Evolutionary conservation across 2,888 invertebrate genomes (phyloP), one percentile per base, ranked within the genome.

Genomic region (Temnothorax ravouxi): DNA sequence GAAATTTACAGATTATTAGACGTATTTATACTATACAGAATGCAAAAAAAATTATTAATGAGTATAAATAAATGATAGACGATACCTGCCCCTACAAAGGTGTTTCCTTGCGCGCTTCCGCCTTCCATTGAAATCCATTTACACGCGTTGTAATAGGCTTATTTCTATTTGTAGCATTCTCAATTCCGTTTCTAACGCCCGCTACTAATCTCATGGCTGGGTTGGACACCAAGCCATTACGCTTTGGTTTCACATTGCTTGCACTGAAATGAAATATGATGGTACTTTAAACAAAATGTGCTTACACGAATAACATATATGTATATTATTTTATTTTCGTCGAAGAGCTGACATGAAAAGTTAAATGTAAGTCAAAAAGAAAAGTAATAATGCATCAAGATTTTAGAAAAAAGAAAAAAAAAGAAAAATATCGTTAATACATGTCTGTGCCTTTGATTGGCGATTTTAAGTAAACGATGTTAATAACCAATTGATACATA

Each of bases 191-290:
- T 91, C 97, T 96, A 62, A 97, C 97, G 92, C 97, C 97, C 50
- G 97, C 97, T 2, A 98, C 98, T 85, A 98, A 96, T 90, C 98
- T 96, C 96, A 98, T 96, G 80, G 98, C 98, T 18, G 98, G 98
- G 93, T 98, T 98, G 3, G 98, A 98, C 38, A 98, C 98, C 84
- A 98, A 97, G 2, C 98, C 98, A 92, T 98, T 98, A 84, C 98
- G 96, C 95, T 98, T 98, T 94, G 96, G 96, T 94, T 97, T 97
- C 90, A 96, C 96, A 86, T 94, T 94, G 72, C 93, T 93, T 59
- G 92, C 91, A 85, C 94, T 94, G 87, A 76, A 92, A 87, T 54
- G 18, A 52, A 82, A 84, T 64, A 56, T 61, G 59, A 6, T 74
- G 18, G 1, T 15, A 54, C n/a, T 67, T 77, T 67, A 77, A 9